Percentiles rank a stretch among this genome's conserved stretches.
Evolutionary conservation across 1,140 invertebrate species (phyloP).

Genomic region (Gryllus bimaculatus): DNA sequence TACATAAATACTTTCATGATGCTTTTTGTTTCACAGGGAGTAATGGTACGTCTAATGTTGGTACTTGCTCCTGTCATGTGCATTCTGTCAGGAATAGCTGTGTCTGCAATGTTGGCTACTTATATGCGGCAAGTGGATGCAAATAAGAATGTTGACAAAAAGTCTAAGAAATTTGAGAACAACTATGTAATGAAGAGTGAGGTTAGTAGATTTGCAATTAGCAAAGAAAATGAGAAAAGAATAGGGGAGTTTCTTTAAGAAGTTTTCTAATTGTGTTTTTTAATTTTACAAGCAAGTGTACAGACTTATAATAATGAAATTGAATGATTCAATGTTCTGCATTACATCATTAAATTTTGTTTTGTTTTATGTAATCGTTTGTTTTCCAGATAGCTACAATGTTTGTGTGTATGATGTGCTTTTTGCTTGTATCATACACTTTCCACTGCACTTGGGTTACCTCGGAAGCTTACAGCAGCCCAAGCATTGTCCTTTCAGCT

Average conservation of each 20-base stretch:
- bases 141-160: slow-evolving; percentile 42
- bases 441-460: slow-evolving; percentile 99
- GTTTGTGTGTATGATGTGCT: slow-evolving; percentile 75
- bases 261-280: no score
- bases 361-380: no score
- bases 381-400: slow-evolving; percentile 56
- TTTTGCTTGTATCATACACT: slow-evolving; percentile 84
- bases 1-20: no score
- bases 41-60: slow-evolving; percentile 97
- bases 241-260: no score
- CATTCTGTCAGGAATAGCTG: slow-evolving; percentile 87
- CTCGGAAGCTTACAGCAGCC: slow-evolving; percentile 95
- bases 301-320: no score
- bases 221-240: no score
- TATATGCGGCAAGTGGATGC: slow-evolving; percentile 82
- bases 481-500: slow-evolving; percentile 94
- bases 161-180: slow-evolving; percentile 65
- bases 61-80: slow-evolving; percentile 97
- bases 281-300: no score
- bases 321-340: no score
- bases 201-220: slow-evolving; percentile 35
- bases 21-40: slow-evolving; percentile 53
- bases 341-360: no score
- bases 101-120: slow-evolving; percentile 77
- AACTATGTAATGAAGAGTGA: slow-evolving; percentile 82